These are phyloP conservation scores for Callionymus lyra DNA, from an alignment of 2,113 vertebrate genomes.

Conservation along the genomic window DNA sequence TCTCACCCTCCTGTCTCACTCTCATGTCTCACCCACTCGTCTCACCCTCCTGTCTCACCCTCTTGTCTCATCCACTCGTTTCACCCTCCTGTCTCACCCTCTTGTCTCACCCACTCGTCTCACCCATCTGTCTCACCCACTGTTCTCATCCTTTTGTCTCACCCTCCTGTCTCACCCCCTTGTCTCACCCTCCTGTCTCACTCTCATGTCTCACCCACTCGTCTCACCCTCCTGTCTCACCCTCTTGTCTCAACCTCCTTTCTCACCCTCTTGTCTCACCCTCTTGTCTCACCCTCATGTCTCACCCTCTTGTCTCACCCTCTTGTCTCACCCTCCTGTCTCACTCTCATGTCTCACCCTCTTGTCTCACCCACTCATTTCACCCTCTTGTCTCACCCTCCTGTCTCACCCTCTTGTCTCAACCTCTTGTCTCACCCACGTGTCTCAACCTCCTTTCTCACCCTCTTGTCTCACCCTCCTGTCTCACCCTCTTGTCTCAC, in stretches of 20 bases:
- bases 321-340: neutral
- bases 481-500: neutral
- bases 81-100: neutral
- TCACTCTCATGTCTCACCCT: neutral
- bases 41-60: slow-evolving; percentile 3
- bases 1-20: neutral
- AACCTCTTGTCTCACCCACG: too few species aligned
- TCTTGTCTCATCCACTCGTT: neutral
- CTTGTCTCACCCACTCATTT: neutral
- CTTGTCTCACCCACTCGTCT: neutral
- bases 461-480: neutral
- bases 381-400: too few species aligned
- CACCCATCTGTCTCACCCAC: too few species aligned
- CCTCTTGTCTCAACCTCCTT: neutral
- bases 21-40: too few species aligned
- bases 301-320: slow-evolving; percentile 1
- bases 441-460: neutral
- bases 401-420: slow-evolving; percentile 62
- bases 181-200: neutral
- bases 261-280: neutral
- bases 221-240: slow-evolving; percentile 3
- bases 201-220: too few species aligned
- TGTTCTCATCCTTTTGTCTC: neutral
- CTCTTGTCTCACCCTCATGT: neutral
- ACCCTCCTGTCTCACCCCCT: neutral